Evolutionary conservation across 2,888 invertebrate species (phyloP).

Genomic region (Myathropa florea): DNA sequence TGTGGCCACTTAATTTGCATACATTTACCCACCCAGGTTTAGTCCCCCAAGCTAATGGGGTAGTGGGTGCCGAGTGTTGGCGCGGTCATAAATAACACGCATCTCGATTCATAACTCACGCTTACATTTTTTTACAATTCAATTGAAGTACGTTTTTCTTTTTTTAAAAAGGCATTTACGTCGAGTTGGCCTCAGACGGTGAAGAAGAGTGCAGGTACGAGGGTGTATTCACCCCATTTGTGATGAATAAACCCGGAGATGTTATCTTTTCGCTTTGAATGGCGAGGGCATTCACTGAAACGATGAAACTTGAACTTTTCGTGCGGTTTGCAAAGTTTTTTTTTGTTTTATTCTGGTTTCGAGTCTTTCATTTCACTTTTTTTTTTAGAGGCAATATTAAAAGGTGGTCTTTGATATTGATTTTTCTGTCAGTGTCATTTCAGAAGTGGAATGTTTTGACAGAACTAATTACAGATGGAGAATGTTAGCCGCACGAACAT

Average conservation of each 20-base stretch:
- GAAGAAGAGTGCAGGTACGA: not conserved
- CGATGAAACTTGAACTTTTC: slow-evolving; percentile 64
- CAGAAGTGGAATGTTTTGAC: slow-evolving; percentile 50
- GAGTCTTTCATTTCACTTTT: not conserved
- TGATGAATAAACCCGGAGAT: slow-evolving; percentile 36
- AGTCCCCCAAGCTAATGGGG: not conserved
- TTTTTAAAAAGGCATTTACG: not conserved
- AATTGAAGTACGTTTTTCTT: slow-evolving; percentile 12
- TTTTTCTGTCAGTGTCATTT: slow-evolving; percentile 56
- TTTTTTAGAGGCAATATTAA: slow-evolving; percentile 10
- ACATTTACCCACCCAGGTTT: slow-evolving; percentile 23
- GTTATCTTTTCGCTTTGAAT: slow-evolving; percentile 44
- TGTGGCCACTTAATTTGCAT: slow-evolving; percentile 68
- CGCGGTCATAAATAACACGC: slow-evolving; percentile 63
- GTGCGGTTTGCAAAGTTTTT: slow-evolving; percentile 25
- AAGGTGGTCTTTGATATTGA: slow-evolving; percentile 55
- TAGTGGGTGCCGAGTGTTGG: not conserved
- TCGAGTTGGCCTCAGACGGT: not conserved
- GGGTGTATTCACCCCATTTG: slow-evolving; percentile 43
- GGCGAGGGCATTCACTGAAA: slow-evolving; percentile 58
- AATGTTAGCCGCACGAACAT: slow-evolving; percentile 4
- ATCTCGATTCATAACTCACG: slow-evolving; percentile 58
- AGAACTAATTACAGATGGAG: slow-evolving; percentile 39
- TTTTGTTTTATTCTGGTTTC: not conserved
- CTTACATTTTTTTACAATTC: slow-evolving; percentile 7